These are phyloP conservation scores for Cottus gobio DNA, from an alignment of 2,113 vertebrate genomes.

Conservation along the genomic window DNA sequence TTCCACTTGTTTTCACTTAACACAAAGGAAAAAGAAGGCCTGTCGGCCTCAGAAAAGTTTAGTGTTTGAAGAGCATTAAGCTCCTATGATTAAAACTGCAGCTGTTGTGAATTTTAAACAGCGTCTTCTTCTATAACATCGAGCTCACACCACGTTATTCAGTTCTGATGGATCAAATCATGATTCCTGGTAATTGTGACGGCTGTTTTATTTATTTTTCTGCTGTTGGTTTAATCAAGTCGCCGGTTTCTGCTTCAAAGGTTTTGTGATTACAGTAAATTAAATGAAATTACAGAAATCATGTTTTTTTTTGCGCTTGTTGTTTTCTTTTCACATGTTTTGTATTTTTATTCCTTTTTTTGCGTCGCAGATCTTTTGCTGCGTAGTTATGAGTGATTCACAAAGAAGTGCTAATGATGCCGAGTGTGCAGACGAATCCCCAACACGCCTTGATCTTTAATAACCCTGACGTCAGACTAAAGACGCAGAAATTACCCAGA, in stretches of 20 bases:
- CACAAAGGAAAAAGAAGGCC: no score
- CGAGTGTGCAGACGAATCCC: constrained; percentile 34
- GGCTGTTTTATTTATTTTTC: background rate
- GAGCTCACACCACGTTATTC: no score
- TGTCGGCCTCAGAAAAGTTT: no score
- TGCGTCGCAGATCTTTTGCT: background rate
- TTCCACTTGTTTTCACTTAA: background rate
- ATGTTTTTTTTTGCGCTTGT: background rate
- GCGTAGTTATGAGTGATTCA: constrained; percentile 2
- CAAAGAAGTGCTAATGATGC: constrained; percentile 42
- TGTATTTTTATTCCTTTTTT: no score
- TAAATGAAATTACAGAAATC: constrained; percentile 7
- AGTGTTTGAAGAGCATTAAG: no score
- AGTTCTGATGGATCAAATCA: background rate
- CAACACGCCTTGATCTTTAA: constrained; percentile 55
- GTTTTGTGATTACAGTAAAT: constrained; percentile 12
- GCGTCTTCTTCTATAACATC: no score
- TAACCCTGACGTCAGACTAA: constrained; percentile 64
- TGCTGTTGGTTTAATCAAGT: constrained; percentile 9
- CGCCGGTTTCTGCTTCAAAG: background rate
- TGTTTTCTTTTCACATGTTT: background rate
- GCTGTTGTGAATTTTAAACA: no score
- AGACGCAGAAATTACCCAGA: constrained; percentile 71
- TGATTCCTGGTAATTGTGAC: background rate
- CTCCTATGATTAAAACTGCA: no score